Evolutionary conservation across 64 coral and sea anemone genomes (phyloP).

Genomic region (Pachyseris speciosa): DNA sequence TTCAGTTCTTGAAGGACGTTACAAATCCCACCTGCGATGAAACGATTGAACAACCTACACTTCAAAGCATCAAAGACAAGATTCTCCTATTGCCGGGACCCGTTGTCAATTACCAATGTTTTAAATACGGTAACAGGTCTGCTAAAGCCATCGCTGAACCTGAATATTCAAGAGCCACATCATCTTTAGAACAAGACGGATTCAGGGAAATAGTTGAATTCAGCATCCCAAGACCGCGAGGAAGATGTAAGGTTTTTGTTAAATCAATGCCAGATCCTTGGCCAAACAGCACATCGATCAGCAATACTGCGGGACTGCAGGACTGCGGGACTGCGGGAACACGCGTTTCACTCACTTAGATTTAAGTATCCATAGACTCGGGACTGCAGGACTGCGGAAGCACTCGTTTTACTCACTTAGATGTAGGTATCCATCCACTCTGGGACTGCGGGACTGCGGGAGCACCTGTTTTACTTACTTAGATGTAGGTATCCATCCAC

Average conservation of each 20-base stretch:
- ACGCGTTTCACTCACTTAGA: too few species aligned
- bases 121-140: conserved; percentile 46
- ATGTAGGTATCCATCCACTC: too few species aligned
- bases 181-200: conserved; percentile 20
- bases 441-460: too few species aligned
- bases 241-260: conserved; percentile 54
- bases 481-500: too few species aligned
- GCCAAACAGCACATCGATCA: background rate
- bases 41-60: conserved; percentile 45
- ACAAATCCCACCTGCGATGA: conserved; percentile 51
- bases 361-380: too few species aligned
- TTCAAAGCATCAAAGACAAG: background rate
- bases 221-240: conserved; percentile 27
- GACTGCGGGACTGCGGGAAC: too few species aligned
- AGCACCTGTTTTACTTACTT: too few species aligned
- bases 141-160: conserved; percentile 33
- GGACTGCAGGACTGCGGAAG: too few species aligned
- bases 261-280: conserved; percentile 47
- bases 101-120: background rate
- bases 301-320: too few species aligned
- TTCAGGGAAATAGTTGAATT: conserved; percentile 66
- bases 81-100: conserved; percentile 28
- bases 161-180: conserved; percentile 25
- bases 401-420: too few species aligned
- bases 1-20: conserved; percentile 68